Evolutionary conservation across 2,113 vertebrate species (phyloP).

Genomic region (Anser brachyrhynchus): DNA sequence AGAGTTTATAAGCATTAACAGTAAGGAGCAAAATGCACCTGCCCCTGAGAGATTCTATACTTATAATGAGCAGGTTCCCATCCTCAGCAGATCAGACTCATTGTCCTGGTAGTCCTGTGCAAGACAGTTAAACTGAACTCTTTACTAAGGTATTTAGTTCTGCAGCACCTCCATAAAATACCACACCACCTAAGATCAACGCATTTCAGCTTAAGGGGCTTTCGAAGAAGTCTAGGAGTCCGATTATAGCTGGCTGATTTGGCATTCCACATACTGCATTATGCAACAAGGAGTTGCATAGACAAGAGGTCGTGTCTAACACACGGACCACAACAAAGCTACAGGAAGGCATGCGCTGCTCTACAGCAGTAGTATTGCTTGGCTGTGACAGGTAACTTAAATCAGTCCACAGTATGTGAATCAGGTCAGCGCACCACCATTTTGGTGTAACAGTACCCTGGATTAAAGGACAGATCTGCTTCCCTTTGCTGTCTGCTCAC

Average conservation of each 20-base stretch:
- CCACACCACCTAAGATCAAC: rapidly evolving
- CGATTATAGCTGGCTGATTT: background rate
- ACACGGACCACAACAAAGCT: background rate
- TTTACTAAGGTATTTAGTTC: background rate
- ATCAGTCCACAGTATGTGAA: background rate
- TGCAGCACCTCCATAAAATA: background rate
- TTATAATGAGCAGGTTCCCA: background rate
- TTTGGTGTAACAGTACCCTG: background rate
- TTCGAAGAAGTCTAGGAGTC: background rate
- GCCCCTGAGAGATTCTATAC: background rate
- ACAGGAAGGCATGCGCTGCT: background rate
- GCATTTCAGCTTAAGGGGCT: background rate
- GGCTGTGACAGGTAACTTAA: background rate
- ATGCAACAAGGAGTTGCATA: background rate
- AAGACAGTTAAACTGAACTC: background rate
- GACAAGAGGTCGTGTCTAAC: background rate
- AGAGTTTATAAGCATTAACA: background rate
- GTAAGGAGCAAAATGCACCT: background rate
- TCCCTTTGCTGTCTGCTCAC: background rate
- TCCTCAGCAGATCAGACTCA: background rate
- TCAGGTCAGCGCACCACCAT: background rate
- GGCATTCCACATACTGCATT: background rate
- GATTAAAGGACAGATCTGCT: background rate
- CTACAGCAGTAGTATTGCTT: background rate
- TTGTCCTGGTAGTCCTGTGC: background rate